A percentile compares a stretch with the other conserved stretches of the same genome.
These are phyloP conservation scores for Idaea biselata DNA, from an alignment of 2,888 invertebrate species.

Conservation along the genomic window DNA sequence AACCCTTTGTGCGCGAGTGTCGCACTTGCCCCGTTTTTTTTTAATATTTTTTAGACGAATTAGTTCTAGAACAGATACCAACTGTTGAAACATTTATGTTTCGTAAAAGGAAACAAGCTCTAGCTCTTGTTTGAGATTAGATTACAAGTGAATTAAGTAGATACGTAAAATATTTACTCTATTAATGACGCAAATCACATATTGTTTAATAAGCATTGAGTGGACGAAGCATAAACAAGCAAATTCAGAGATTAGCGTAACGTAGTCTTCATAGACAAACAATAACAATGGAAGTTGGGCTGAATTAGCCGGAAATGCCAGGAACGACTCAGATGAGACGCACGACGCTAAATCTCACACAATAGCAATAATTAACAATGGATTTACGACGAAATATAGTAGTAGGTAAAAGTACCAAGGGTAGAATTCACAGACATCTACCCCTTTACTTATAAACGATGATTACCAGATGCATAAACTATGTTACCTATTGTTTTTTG, in stretches of 20 bases:
- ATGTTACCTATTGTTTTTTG: no score
- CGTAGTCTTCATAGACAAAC: conserved; percentile 33
- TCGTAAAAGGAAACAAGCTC: not conserved
- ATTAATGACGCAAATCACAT: conserved; percentile 5
- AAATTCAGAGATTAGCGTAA: not conserved
- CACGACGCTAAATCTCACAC: conserved; percentile 54
- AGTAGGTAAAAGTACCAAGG: not conserved
- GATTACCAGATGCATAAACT: no score
- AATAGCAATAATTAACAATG: conserved; percentile 60
- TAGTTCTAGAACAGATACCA: no score
- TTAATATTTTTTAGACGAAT: no score
- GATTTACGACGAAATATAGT: conserved; percentile 26
- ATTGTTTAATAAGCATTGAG: conserved; percentile 23
- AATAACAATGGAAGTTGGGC: conserved; percentile 56
- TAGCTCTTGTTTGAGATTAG: conserved; percentile 14
- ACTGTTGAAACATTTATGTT: no score
- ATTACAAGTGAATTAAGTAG: conserved; percentile 17
- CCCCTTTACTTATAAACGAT: no score
- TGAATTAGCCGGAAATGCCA: conserved; percentile 65
- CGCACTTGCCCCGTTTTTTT: no score
- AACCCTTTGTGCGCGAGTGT: no score
- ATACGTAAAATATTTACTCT: conserved; percentile 12
- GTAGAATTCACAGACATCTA: no score
- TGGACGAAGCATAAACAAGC: not conserved
- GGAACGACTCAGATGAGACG: conserved; percentile 54